These are phyloP conservation scores for Xiphophorus maculatus DNA, from an alignment of 2,113 vertebrate genomes.

Conservation along the genomic window DNA sequence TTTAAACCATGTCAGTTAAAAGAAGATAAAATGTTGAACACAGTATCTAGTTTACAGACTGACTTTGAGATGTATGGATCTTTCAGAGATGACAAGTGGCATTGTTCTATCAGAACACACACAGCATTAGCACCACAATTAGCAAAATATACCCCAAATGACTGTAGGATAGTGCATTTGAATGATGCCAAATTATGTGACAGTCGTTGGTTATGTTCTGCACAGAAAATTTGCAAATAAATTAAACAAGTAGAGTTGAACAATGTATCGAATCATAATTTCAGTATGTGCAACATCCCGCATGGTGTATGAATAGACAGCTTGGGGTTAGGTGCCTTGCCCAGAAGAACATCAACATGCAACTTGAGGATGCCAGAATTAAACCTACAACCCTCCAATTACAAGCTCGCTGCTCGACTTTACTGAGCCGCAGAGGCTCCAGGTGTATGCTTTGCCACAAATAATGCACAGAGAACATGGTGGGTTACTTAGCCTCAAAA, in stretches of 20 bases:
- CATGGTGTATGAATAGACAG: too few relatives aligned
- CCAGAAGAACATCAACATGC: too few relatives aligned
- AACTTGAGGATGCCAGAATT: too few relatives aligned
- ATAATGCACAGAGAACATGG: conserved; percentile 44
- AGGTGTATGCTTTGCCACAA: conserved; percentile 14
- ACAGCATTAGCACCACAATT: not conserved
- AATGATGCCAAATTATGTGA: not conserved
- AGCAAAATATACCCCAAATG: not conserved
- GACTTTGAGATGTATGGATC: not conserved
- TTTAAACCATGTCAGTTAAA: not conserved
- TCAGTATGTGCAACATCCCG: not conserved
- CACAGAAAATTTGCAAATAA: too few relatives aligned
- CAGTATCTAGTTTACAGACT: not conserved
- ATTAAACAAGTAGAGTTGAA: not conserved
- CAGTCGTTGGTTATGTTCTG: too few relatives aligned
- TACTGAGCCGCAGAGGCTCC: too few relatives aligned
- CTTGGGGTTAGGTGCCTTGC: too few relatives aligned
- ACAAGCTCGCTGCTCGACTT: too few relatives aligned
- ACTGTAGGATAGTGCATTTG: too few relatives aligned
- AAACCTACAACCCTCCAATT: too few relatives aligned
- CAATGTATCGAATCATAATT: not conserved
- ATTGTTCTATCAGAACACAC: not conserved
- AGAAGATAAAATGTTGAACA: not conserved
- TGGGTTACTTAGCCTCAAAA: conserved; percentile 52
- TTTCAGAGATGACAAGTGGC: not conserved